Evolutionary conservation across 2,888 invertebrate genomes (phyloP).

Genomic region (Ashinkailepas kermadecensis): DNA sequence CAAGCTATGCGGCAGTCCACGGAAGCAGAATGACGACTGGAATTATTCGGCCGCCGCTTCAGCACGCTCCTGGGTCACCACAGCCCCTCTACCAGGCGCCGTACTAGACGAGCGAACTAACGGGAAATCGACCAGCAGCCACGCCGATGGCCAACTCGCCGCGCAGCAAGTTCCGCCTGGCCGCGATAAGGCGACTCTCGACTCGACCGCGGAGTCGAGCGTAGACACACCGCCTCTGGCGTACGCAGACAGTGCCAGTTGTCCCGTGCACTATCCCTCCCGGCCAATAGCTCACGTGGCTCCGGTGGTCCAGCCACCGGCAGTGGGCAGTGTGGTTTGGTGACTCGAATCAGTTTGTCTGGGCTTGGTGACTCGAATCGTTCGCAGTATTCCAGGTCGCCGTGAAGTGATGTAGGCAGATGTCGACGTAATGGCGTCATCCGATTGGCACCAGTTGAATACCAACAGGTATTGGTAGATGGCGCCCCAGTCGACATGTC

Average conservation of each 20-base stretch:
- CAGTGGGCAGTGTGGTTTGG: not conserved
- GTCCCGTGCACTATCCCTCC: not conserved
- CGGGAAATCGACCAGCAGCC: too few relatives aligned
- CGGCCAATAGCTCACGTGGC: not conserved
- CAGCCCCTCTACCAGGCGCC: too few relatives aligned
- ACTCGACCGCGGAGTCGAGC: not conserved
- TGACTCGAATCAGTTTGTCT: not conserved
- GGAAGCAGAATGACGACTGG: too few relatives aligned
- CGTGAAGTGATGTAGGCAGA: not conserved
- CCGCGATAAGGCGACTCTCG: not conserved
- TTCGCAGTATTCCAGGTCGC: not conserved
- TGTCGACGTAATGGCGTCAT: not conserved
- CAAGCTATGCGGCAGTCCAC: too few relatives aligned
- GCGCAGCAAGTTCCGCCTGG: not conserved
- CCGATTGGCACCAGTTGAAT: not conserved
- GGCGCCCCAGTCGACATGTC: too few relatives aligned
- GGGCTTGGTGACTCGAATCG: not conserved
- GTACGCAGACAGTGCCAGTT: not conserved
- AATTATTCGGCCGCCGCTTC: too few relatives aligned
- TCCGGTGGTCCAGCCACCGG: not conserved
- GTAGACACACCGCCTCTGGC: not conserved
- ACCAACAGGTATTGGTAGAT: not conserved
- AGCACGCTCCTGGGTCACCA: too few relatives aligned
- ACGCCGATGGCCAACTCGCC: not conserved
- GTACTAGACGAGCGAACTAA: too few relatives aligned